Evolutionary conservation across 1,140 invertebrate species (phyloP).

Genomic region (Eciton burchellii): DNA sequence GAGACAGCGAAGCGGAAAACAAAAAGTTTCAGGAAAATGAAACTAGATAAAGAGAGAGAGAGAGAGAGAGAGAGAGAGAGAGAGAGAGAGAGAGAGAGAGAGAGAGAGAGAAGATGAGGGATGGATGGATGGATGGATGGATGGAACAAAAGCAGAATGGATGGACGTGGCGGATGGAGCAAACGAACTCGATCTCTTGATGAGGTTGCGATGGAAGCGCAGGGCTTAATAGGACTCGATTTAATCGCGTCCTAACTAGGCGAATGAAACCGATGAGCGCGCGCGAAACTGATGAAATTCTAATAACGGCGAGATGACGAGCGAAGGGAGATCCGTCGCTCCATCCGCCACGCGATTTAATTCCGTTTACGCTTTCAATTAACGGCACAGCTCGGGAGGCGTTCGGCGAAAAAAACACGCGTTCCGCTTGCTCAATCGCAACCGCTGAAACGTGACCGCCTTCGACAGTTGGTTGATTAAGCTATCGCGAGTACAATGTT

Average conservation of each 20-base stretch:
- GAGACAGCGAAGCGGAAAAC: too few species aligned
- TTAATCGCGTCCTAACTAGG: background rate
- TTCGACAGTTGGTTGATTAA: conserved; percentile 58
- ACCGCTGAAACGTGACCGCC: conserved; percentile 25
- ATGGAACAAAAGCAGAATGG: too few species aligned
- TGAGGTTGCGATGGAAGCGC: background rate
- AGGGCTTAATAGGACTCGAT: background rate
- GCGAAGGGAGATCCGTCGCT: background rate
- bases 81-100: background rate
- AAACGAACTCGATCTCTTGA: background rate
- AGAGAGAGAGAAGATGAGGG: too few species aligned
- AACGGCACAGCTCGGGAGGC: background rate
- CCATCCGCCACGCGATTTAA: conserved; percentile 19
- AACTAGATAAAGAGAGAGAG: too few species aligned
- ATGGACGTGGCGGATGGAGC: too few species aligned
- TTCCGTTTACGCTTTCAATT: conserved; percentile 34
- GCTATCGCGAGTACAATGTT: conserved; percentile 35
- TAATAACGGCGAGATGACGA: conserved; percentile 2
- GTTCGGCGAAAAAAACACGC: conserved; percentile 10
- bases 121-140: too few species aligned
- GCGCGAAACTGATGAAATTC: conserved; percentile 4
- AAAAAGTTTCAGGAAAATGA: too few species aligned
- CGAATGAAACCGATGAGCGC: too few species aligned
- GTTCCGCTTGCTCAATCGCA: conserved; percentile 24
- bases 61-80: background rate